phyloP scores from a whole-genome alignment of 2,797 vertebrate species.

The Orientallactaga sibirica region DNA sequence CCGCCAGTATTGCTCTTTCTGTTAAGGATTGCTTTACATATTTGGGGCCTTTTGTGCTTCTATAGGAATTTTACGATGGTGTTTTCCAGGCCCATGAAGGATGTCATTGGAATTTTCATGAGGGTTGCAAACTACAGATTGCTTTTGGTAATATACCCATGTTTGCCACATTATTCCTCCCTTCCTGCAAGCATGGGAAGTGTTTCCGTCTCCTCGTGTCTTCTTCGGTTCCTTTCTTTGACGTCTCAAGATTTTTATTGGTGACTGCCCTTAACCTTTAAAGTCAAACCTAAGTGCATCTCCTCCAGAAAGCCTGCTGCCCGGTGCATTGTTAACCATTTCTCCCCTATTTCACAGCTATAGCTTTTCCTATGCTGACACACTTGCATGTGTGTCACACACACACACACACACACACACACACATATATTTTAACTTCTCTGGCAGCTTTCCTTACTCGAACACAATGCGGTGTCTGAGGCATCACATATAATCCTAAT shows the following conservation, averaged over 20 bases:
- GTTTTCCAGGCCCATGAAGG: not conserved
- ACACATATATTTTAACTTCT: not conserved
- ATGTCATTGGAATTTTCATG: not conserved
- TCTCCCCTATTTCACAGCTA: not conserved
- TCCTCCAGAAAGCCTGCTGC: not conserved
- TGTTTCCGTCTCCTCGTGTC: not conserved
- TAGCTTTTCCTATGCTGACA: not conserved
- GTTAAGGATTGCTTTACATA: not conserved
- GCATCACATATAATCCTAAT: not conserved
- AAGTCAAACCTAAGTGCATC: not conserved
- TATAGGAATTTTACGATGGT: not conserved
- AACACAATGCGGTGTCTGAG: not conserved
- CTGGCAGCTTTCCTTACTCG: not conserved
- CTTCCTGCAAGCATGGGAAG: no score
- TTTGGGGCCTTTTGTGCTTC: not conserved
- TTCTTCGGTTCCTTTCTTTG: not conserved
- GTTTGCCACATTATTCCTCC: no score
- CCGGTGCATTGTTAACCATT: not conserved
- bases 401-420: no score
- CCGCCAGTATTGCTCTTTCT: not conserved
- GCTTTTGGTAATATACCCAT: not conserved
- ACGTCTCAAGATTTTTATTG: not conserved
- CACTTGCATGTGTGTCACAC: not conserved
- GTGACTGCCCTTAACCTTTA: not conserved
- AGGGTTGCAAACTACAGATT: not conserved